These are phyloP conservation scores for Standfussiana lucernea DNA, from an alignment of 2,888 invertebrate species.

Conservation along the genomic window DNA sequence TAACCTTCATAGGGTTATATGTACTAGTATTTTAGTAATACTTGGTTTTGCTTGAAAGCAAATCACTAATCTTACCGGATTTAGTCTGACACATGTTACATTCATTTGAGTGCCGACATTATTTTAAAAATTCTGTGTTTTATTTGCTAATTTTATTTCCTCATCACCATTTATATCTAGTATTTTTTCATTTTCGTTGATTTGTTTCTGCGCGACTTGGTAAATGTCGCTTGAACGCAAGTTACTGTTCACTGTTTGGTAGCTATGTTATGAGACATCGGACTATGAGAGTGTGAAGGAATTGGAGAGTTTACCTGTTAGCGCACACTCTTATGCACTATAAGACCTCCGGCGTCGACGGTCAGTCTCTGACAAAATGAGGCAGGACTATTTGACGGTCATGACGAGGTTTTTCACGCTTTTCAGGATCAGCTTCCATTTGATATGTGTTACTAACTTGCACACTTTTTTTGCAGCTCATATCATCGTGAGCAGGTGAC, in stretches of 20 bases:
- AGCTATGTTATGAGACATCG: neutral
- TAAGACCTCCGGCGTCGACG: neutral
- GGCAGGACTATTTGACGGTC: neutral
- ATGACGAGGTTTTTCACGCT: neutral
- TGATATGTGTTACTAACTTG: conserved; percentile 27
- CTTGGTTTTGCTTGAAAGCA: neutral
- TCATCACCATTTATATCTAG: neutral
- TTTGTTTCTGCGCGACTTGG: neutral
- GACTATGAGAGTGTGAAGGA: neutral
- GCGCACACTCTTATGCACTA: neutral
- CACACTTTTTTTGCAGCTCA: conserved; percentile 82
- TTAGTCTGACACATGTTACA: conserved; percentile 25
- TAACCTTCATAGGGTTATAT: neutral
- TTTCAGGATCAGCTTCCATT: conserved; percentile 11
- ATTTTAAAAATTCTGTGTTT: neutral
- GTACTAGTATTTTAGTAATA: neutral
- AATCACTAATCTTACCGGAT: neutral
- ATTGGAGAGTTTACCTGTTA: neutral
- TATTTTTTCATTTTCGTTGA: neutral
- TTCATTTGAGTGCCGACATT: conserved; percentile 5
- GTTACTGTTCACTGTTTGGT: neutral
- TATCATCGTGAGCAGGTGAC: conserved; percentile 90
- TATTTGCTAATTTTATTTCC: conserved; percentile 24
- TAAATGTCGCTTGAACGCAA: conserved; percentile 6
- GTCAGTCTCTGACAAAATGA: neutral